These are phyloP conservation scores for Sebastolobus alascanus DNA, from an alignment of 2,797 vertebrate species.

Conservation along the genomic window DNA sequence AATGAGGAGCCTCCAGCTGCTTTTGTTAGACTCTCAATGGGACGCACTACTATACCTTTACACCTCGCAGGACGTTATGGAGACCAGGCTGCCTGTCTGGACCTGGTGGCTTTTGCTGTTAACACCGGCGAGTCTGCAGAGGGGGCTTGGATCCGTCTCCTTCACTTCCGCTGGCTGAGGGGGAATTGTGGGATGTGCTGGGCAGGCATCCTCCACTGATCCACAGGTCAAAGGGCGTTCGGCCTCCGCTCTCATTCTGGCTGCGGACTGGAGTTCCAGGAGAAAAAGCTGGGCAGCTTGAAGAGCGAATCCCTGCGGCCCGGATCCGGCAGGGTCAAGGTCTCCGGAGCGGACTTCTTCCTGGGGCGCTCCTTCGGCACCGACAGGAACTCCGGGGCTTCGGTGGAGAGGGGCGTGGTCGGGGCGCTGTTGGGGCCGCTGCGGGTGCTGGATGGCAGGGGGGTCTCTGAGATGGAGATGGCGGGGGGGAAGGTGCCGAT, in stretches of 20 bases:
- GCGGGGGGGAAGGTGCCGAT: conserved; percentile 92
- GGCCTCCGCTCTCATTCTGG: conserved; percentile 76
- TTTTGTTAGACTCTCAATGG: conserved; percentile 49
- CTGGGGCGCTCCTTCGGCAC: conserved; percentile 96
- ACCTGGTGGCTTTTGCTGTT: conserved; percentile 54
- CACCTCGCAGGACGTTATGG: conserved; percentile 39
- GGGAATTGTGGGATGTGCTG: conserved; percentile 67
- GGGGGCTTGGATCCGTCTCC: conserved; percentile 59
- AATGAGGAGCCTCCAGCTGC: conserved; percentile 47
- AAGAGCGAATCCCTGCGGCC: conserved; percentile 83
- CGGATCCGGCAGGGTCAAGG: conserved; percentile 94
- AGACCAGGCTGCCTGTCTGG: conserved; percentile 39
- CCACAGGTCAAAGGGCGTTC: conserved; percentile 51
- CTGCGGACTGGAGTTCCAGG: conserved; percentile 85
- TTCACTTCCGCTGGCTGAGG: conserved; percentile 69
- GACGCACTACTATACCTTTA: conserved; percentile 37
- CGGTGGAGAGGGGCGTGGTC: conserved; percentile 96
- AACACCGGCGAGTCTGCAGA: conserved; percentile 62
- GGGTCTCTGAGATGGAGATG: conserved; percentile 94
- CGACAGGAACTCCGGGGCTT: conserved; percentile 95
- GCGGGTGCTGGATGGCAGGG: conserved; percentile 89
- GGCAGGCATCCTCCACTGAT: conserved; percentile 68
- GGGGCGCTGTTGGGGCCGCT: conserved; percentile 95
- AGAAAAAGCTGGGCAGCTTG: conserved; percentile 85
- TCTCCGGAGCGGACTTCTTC: conserved; percentile 98